phyloP scores from a whole-genome alignment of 92 coral and sea anemone genomes.

The Micromussa lordhowensis region DNA sequence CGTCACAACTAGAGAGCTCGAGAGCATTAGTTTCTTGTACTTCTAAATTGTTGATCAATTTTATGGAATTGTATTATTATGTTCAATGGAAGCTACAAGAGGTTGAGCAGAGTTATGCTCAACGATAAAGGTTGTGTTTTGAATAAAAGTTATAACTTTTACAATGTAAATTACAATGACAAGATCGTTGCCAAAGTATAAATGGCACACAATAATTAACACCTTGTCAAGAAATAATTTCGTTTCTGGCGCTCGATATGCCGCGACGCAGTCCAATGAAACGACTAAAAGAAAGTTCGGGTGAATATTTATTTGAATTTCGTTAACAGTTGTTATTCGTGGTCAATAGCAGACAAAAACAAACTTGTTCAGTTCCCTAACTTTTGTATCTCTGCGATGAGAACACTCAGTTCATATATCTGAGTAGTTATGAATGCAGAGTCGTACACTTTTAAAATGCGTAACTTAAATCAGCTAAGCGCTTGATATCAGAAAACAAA shows the following conservation, averaged over 20 bases:
- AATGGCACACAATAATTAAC: neutral
- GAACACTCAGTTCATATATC: too few relatives aligned
- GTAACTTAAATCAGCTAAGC: neutral
- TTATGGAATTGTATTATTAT: neutral
- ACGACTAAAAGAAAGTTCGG: neutral
- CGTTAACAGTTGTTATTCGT: neutral
- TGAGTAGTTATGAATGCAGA: neutral
- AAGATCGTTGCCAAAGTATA: neutral
- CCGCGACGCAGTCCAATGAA: neutral
- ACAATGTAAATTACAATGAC: neutral
- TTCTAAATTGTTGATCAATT: neutral
- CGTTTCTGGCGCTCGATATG: neutral
- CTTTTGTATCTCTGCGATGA: neutral
- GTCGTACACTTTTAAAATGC: too few relatives aligned
- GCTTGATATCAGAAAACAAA: neutral
- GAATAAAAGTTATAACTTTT: neutral
- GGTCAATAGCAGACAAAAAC: neutral
- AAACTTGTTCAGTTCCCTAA: neutral
- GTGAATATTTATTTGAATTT: neutral
- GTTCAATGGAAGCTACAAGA: neutral
- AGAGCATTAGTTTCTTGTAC: neutral
- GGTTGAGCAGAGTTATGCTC: neutral
- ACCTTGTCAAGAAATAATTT: neutral
- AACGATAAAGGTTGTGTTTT: too few relatives aligned
- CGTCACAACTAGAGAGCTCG: neutral